Evolutionary conservation across 2,797 vertebrate species (phyloP), one percentile per base, ranked within the genome.

Genomic region (Synaphobranchus kaupii): DNA sequence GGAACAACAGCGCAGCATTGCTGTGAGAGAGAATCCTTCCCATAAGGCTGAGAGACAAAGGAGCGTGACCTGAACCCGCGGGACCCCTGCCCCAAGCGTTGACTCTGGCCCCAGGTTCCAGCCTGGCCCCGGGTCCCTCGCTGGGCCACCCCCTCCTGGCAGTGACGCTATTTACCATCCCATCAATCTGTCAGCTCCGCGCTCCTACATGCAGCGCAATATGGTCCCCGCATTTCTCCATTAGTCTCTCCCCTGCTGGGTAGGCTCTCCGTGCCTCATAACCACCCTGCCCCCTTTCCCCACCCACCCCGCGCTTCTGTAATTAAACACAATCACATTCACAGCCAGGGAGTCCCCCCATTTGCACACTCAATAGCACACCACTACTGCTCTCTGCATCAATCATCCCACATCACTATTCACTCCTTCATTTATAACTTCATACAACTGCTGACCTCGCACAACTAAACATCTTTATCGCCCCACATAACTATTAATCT

Each of bases 141-240:
- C 95, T 95, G 96, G 92, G 96, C 91, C 88, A 92, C 90, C 93
- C 89, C 91, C n/a, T n/a, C 91, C 94, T 93, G 95, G 92, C 93
- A 96, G 93, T 89, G 47, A 92, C 86, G 95, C 96, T 97, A 97
- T 98, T 97, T 97, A 97, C 96, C 91, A 95, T 97, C 96, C 97
- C 97, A 97, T 98, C 97, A 98, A 98, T 98, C 97, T 97, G 97
- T 97, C 97, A 97, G 93, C 94, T 94, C 93, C 95, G 95, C 95
- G 92, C 94, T 97, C 96, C 97, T 97, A 98, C 98, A 97, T 25
- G 90, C 92, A 91, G 94, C 96, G 97, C 97, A 99, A 98, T 98
- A 97, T 97, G 97, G 94, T 94, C 91, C 83, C 91, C 90, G 91
- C 96, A 95, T 97, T 97, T 96, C 93, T 96, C 90, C 94, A 97